Evolutionary conservation across 2,888 invertebrate species (phyloP).

Genomic region (Drosophila atripex): DNA sequence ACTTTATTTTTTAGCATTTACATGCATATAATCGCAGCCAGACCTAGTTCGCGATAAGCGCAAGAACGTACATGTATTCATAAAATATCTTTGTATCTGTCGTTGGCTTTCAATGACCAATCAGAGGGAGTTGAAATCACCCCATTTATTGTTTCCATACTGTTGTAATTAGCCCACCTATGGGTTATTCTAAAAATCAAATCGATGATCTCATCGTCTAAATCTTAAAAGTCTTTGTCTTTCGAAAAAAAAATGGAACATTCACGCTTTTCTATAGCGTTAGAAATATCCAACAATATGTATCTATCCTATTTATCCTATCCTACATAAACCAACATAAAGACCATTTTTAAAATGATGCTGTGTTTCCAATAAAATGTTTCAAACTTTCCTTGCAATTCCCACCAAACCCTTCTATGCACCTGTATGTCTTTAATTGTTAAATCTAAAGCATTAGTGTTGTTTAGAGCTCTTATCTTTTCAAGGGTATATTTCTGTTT

Average conservation of each 20-base stretch:
- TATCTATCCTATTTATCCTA: background rate
- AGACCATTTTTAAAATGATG: too few species aligned
- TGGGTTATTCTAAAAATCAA: background rate
- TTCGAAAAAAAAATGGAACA: background rate
- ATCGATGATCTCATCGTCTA: background rate
- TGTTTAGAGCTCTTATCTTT: too few species aligned
- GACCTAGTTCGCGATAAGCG: background rate
- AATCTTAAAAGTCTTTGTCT: background rate
- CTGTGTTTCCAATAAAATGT: too few species aligned
- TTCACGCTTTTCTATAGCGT: background rate
- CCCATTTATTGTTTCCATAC: background rate
- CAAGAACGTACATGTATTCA: background rate
- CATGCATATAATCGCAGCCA: background rate
- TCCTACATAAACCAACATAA: too few species aligned
- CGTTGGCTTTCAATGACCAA: background rate
- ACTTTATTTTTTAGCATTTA: background rate
- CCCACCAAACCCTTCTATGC: too few species aligned
- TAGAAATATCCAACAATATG: background rate
- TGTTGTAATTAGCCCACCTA: background rate
- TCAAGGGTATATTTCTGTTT: too few species aligned
- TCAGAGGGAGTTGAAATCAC: slow-evolving; percentile 1
- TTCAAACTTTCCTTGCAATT: too few species aligned
- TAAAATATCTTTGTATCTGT: background rate
- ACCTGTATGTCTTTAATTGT: too few species aligned
- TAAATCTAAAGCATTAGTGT: too few species aligned